These are phyloP conservation scores for Melanotaenia pygmaea DNA, from an alignment of 2,797 vertebrate genomes.

Conservation along the genomic window DNA sequence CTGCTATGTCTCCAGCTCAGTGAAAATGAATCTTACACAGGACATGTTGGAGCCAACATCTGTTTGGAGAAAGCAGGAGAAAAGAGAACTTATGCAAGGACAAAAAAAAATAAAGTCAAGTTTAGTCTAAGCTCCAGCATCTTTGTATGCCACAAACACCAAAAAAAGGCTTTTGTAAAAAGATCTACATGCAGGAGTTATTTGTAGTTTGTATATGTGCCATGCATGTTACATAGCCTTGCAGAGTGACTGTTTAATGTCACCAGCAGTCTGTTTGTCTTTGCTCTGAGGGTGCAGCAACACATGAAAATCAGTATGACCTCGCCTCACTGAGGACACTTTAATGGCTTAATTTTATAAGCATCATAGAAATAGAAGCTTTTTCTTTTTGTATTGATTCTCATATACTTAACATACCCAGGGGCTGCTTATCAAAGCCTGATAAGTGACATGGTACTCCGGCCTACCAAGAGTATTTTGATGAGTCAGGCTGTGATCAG, in stretches of 20 bases:
- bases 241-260: constrained; percentile 54
- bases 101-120: not conserved
- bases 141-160: not conserved
- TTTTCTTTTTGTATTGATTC: not conserved
- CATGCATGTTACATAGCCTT: constrained; percentile 18
- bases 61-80: not conserved
- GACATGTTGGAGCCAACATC: not conserved
- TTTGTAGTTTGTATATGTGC: constrained; percentile 7
- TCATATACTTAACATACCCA: not conserved
- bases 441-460: not conserved
- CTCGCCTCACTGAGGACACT: not conserved
- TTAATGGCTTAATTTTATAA: constrained; percentile 10
- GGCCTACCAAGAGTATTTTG: not conserved
- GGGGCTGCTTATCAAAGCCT: not conserved
- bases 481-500: not conserved
- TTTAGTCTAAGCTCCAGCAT: not conserved
- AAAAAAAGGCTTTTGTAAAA: not conserved
- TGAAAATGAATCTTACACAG: constrained; percentile 50
- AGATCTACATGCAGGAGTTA: not conserved
- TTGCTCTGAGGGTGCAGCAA: constrained; percentile 49
- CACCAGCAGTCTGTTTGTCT: constrained; percentile 45
- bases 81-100: not conserved
- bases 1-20: constrained; percentile 49
- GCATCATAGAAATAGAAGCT: not conserved
- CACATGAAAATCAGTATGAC: not conserved